These are phyloP conservation scores for Tiliacea citrago DNA, from an alignment of 2,888 invertebrate genomes.

Conservation along the genomic window DNA sequence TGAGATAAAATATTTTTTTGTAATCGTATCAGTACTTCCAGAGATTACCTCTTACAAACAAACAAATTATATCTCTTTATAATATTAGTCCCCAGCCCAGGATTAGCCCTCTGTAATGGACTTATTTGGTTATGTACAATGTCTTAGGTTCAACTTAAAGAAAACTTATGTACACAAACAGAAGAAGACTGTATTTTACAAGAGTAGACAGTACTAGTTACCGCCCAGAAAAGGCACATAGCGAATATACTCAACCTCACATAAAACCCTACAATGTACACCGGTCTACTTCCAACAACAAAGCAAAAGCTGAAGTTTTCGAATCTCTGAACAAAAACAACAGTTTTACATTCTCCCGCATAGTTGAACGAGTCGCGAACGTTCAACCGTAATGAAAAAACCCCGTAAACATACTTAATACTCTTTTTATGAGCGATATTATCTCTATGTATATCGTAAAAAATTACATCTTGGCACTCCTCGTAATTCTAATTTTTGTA, in stretches of 20 bases:
- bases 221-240: neutral
- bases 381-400: conserved; percentile 60
- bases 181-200: neutral
- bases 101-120: neutral
- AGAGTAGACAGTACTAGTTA: neutral
- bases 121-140: neutral
- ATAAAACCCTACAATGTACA: conserved; percentile 11
- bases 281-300: conserved; percentile 10
- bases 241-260: neutral
- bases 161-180: neutral
- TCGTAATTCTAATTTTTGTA: conserved; percentile 63
- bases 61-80: too few species aligned
- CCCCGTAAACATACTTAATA: conserved; percentile 61
- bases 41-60: too few species aligned
- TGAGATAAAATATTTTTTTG: too few species aligned
- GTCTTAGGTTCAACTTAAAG: neutral
- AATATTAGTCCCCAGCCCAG: neutral
- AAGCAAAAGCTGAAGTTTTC: conserved; percentile 43
- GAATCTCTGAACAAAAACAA: conserved; percentile 48
- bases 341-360: conserved; percentile 44
- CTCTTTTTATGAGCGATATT: conserved; percentile 64
- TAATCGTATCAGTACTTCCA: too few species aligned
- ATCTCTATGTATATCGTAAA: conserved; percentile 64
- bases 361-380: conserved; percentile 47
- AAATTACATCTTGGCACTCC: conserved; percentile 45